Conservation (phyloP, 2,113 vertebrate genomes). For the Boulengeromyrus knoepffleri region DNA sequence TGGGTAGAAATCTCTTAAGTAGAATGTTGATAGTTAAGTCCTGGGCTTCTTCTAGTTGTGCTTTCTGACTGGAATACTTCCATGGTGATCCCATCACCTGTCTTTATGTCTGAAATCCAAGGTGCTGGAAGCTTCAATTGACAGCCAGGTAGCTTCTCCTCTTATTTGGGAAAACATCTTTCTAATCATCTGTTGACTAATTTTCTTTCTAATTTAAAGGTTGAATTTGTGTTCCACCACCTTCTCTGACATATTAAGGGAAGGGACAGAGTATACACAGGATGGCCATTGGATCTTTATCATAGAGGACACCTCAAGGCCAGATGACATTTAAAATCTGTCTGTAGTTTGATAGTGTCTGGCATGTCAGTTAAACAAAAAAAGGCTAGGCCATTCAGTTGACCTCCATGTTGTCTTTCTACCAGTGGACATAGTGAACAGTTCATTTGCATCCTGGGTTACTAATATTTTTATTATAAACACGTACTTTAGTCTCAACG, state of each 20-base stretch:
- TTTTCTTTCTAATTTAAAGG: not conserved
- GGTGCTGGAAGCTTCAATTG: not conserved
- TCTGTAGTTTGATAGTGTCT: not conserved
- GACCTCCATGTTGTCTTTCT: not conserved
- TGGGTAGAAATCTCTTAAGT: not conserved
- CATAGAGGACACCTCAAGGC: not conserved
- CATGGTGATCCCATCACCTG: not conserved
- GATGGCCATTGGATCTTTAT: not conserved
- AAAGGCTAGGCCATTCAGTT: not conserved
- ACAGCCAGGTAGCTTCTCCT: not conserved
- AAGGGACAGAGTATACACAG: not conserved
- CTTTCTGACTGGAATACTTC: not conserved
- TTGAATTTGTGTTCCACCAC: not conserved
- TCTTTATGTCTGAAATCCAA: not conserved
- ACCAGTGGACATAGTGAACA: not conserved
- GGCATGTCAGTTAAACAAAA: not conserved
- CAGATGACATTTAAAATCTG: not conserved
- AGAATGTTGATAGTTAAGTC: not conserved
- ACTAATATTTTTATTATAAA: not conserved
- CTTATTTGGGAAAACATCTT: not conserved
- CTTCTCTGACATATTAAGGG: not conserved
- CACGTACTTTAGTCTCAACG: not conserved
- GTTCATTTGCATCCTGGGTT: not conserved
- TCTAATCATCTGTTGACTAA: not conserved
- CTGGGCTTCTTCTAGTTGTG: not conserved